These are phyloP conservation scores for Orientallactaga bullata DNA, from an alignment of 2,113 vertebrate species.

Conservation along the genomic window DNA sequence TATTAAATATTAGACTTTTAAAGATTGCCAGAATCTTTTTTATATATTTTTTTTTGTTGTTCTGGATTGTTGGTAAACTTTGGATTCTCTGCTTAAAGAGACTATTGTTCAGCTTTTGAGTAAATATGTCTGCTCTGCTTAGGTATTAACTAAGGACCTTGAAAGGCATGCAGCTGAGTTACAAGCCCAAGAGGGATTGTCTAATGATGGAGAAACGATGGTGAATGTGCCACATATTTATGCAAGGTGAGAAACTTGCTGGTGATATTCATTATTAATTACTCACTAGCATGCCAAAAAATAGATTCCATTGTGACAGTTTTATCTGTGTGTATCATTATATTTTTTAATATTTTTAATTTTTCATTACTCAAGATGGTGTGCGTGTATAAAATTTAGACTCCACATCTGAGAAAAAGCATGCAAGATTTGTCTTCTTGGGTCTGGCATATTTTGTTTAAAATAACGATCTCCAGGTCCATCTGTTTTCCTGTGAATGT, in stretches of 20 bases:
- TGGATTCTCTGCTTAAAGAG: conserved; percentile 44
- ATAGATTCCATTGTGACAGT: not conserved
- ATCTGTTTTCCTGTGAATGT: not conserved
- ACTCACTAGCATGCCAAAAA: not conserved
- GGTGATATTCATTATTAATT: not conserved
- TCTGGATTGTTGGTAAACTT: conserved; percentile 49
- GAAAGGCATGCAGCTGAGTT: conserved; percentile 94
- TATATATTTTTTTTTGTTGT: not conserved
- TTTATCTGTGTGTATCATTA: not conserved
- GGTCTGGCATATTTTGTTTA: not conserved
- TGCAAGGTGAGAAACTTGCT: conserved; percentile 88
- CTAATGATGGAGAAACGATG: conserved; percentile 89
- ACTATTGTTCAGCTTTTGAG: conserved; percentile 45
- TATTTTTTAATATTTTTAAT: not conserved
- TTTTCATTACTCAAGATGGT: not conserved
- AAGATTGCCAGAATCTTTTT: not conserved
- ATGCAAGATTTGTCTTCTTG: not conserved
- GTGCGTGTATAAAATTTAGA: not conserved
- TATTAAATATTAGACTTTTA: conserved; percentile 37
- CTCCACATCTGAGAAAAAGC: not conserved
- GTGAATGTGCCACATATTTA: conserved; percentile 95
- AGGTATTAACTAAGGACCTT: conserved; percentile 96
- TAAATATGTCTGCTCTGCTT: conserved; percentile 36
- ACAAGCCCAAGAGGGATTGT: conserved; percentile 92
- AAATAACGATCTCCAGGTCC: not conserved